Percentiles rank a stretch among this genome's conserved stretches.
These are phyloP conservation scores for Lacanobia wlatinum DNA, from an alignment of 2,888 invertebrate genomes.

Conservation along the genomic window DNA sequence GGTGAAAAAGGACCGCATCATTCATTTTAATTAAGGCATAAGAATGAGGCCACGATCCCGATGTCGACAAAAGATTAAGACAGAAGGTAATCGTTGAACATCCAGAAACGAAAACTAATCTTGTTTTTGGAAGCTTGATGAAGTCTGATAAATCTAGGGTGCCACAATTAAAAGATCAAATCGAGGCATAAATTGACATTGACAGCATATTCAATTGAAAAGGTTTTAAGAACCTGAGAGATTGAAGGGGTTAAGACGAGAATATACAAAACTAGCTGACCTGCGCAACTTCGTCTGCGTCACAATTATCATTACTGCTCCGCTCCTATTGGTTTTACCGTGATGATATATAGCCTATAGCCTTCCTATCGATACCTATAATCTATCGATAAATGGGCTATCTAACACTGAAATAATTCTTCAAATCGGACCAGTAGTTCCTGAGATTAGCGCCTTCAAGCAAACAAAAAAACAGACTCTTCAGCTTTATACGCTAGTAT, in stretches of 20 bases:
- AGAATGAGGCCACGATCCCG: neutral
- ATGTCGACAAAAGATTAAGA: slow-evolving; percentile 6
- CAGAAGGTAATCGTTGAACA: slow-evolving; percentile 17
- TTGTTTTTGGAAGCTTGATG: neutral
- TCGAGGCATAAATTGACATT: neutral
- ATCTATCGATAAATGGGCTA: too few species aligned
- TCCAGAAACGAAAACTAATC: slow-evolving; percentile 1
- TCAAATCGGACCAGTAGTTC: too few species aligned
- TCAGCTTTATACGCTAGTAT: too few species aligned
- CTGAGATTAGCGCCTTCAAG: too few species aligned
- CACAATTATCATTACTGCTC: too few species aligned
- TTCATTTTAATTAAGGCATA: slow-evolving; percentile 17
- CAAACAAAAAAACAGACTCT: too few species aligned
- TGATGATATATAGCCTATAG: too few species aligned
- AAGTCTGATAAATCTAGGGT: neutral
- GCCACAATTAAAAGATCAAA: neutral
- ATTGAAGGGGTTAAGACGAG: neutral
- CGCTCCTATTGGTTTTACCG: too few species aligned
- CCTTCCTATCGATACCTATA: too few species aligned
- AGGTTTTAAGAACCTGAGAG: neutral
- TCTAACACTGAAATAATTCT: too few species aligned
- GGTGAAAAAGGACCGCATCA: neutral
- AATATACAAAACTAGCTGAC: too few species aligned
- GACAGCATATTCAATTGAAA: neutral
- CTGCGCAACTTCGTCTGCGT: too few species aligned